Base-by-base conservation (phyloP, 2,113 vertebrate species). In the Eidolon helvum region DNA sequence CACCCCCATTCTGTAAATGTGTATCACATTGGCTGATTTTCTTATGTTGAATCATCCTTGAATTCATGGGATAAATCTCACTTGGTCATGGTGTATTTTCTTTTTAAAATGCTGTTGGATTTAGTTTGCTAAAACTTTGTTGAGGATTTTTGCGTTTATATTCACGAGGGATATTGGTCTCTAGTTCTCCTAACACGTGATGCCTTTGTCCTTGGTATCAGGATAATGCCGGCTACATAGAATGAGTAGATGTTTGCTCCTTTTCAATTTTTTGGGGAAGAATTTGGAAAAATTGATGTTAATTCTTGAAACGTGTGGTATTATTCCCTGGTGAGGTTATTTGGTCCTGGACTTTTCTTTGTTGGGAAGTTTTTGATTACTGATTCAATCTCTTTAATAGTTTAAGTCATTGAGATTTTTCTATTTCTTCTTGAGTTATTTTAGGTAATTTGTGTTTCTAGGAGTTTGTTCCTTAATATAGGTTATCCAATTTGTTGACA, bases 401-500 rank as follows among this genome's bases (percentile, higher is more conserved):
- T 86, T 71, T 33, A 45, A 43, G 15, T 83, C 10, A 1, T n/a
- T 93, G 79, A 92, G 21, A 59, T 83, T 66, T 83, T 96, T 86
- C 57, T 85, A 11, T 38, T 94, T 84, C 40, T 78, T 79, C 57
- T 40, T 57, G 35, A 94, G 59, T 90, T 50, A 43, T 28, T 68
- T 96, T 65, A 63, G 30, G n/a, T 87, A 83, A 50, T 72, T 80
- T 66, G 38, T 68, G 57, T 92, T 95, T 94, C 75, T 91, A 88
- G 88, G 2, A 40, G 33, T 94, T 83, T 88, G 35, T 87, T 12
- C 74, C 87, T 82, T 87, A 5, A 66, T 45, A 11, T 90, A 38
- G 26, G 22, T 53, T 94, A 33, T 87, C 59, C 74, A 30, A 38
- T 83, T 83, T 78, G 38, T 87, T 95, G 45, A 26, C n/a, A 61